Base-by-base conservation (phyloP, 92 coral and sea anemone genomes). In the Siderastrea radians region DNA sequence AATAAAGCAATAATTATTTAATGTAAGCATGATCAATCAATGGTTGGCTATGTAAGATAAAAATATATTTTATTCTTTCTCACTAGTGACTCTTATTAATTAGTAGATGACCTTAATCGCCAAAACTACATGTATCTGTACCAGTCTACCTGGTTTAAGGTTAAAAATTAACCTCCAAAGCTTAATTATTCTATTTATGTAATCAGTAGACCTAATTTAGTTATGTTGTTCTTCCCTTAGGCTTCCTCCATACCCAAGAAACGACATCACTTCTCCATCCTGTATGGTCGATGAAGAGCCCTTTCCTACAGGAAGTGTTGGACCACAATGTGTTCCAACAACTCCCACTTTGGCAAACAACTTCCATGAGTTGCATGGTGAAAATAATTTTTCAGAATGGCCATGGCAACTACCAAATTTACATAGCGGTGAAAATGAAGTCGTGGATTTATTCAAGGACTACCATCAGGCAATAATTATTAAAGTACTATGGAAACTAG, bases 241-340 rank as follows among this genome's bases (percentile, higher is more conserved):
- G 76, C 83, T 89, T 58, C 71, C 82, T 38, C 3, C 80, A 43
- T 6, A 26, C 49, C 44, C 48, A 53, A 49, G 44, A 59, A n/a
- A 48, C 60, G 73, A 83, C 63, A 59, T 60, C 9, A 50, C 73
- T 15, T 50, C 87, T 4, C 76, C 87, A 49, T 26, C 63, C 15
- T 11, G 61, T 45, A n/a, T 10, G n/a, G 81, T 74, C 14, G 87
- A 84, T 61, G 87, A 84, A 64, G 87, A 84, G 51, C 63, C 80
- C 58, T 84, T 61, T 51, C 80, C 80, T 6, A 51, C 51, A 3
- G 78, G 78, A 47, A 84, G 87, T 72, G 64, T 8, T 72, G 87
- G 65, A 13, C 80, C 73, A 4, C 87, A 84, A 26, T 84, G 87
- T 74, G 87, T 84, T 19, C 81, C 87, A 1, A 59, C 73, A 69